Base-by-base conservation (phyloP, 2,797 vertebrate species). In the Erpetoichthys calabaricus region DNA sequence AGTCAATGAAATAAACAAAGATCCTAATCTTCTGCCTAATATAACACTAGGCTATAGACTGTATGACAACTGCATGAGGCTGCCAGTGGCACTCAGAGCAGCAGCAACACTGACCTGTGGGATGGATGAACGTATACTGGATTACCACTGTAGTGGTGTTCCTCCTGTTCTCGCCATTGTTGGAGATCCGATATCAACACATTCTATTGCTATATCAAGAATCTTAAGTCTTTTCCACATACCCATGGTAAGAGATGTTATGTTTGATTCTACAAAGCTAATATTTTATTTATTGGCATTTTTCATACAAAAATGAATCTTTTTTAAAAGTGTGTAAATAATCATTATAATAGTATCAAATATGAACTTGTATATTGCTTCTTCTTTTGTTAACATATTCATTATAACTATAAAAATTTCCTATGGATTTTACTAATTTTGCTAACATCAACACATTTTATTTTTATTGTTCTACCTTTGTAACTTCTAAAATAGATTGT, bases 41-140 rank as follows among this genome's bases (percentile, higher is more conserved):
- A n/a, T n/a, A n/a, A n/a, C n/a, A n/a, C n/a, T 78, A 61, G 76
- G 76, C 50, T 76, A 78, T 60, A 70, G 67, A 54, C 64, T 76
- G 45, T 74, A 76, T 56, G 74, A 78, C 57, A 72, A 65, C 3
- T 78, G 74, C 50, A 68, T 71, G 8, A 56, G 69, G n/a, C 70
- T 67, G 44, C 59, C 66, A 49, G 63, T 73, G 25, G 73, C 75
- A 45, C 54, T 67, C 3, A 66, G 68, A 53, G 67, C 69, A 2
- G 70, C 72, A 49, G 47, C 47, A 55, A 51, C 52, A 45, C 46
- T 65, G 49, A 49, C 49, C 8, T 49, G 61, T 41, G 60, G 60
- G 3, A 7, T 42, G 43, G 7, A 7, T 41, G 51, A 59, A 45
- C 49, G 42, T 53, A 62, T 55, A 62, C 67, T 59, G 65, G 64